Evolutionary conservation across 1,140 invertebrate species (phyloP).

Genomic region (Vollenhovia emeryi): DNA sequence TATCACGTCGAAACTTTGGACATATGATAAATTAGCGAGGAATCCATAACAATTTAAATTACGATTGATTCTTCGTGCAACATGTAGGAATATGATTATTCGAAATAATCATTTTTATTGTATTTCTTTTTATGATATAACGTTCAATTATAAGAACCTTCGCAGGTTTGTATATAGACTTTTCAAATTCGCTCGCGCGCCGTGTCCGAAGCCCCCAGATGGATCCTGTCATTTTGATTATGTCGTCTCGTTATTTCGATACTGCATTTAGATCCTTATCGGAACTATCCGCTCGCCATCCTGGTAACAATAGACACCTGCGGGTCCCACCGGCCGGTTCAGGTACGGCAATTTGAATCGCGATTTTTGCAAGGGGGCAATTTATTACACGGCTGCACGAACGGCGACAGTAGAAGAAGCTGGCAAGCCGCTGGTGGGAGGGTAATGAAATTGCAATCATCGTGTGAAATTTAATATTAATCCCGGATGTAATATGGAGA

Average conservation of each 20-base stretch:
- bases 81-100: slow-evolving; percentile 12
- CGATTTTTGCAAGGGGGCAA: slow-evolving; percentile 73
- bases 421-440: slow-evolving; percentile 63
- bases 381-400: slow-evolving; percentile 66
- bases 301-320: slow-evolving; percentile 59
- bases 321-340: slow-evolving; percentile 44
- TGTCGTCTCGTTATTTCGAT: slow-evolving; percentile 50
- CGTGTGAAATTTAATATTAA: slow-evolving; percentile 85
- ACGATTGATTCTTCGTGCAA: slow-evolving; percentile 26
- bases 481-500: slow-evolving; percentile 81
- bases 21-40: slow-evolving; percentile 47
- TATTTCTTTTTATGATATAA: slow-evolving; percentile 2
- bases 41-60: slow-evolving; percentile 51
- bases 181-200: neutral
- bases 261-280: slow-evolving; percentile 48
- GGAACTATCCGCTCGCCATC: slow-evolving; percentile 31
- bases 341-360: slow-evolving; percentile 71
- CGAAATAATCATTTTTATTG: slow-evolving; percentile 32
- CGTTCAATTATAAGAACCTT: neutral
- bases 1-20: slow-evolving; percentile 38
- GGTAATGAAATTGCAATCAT: slow-evolving; percentile 84
- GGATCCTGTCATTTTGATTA: slow-evolving; percentile 34
- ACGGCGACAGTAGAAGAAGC: slow-evolving; percentile 53
- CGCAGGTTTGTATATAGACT: neutral
- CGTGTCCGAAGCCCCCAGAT: neutral